Conservation (phyloP, 2,888 invertebrate genomes). For the Callimorpha dominula region DNA sequence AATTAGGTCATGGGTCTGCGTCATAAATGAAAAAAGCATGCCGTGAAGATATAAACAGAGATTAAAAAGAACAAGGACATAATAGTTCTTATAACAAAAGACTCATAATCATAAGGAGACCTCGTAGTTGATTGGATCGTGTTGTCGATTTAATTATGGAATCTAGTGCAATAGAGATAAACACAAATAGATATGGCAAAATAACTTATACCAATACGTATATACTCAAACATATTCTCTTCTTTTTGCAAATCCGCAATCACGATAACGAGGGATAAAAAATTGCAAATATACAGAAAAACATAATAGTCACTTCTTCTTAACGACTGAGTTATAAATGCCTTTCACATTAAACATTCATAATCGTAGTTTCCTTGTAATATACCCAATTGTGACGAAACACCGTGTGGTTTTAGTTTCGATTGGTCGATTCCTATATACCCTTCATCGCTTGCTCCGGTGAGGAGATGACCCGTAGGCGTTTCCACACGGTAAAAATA, state of each 20-base stretch:
- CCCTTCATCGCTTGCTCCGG: neutral
- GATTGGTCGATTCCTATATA: neutral
- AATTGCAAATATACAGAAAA: too few relatives aligned
- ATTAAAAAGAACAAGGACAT: constrained; percentile 2
- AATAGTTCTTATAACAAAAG: constrained; percentile 10
- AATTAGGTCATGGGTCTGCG: neutral
- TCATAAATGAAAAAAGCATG: neutral
- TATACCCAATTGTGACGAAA: too few relatives aligned
- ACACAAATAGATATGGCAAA: neutral
- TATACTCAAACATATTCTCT: too few relatives aligned
- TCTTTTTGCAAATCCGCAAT: too few relatives aligned
- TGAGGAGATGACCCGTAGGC: neutral
- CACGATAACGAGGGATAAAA: too few relatives aligned
- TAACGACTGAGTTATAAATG: too few relatives aligned
- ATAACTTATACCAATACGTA: too few relatives aligned
- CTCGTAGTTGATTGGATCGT: constrained; percentile 24
- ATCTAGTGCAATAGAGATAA: constrained; percentile 13
- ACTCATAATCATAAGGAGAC: neutral
- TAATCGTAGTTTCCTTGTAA: neutral
- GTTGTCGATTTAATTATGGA: constrained; percentile 25
- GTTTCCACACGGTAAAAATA: neutral
- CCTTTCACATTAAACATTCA: too few relatives aligned
- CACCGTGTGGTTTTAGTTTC: neutral
- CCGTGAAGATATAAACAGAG: constrained; percentile 14
- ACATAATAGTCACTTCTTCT: too few relatives aligned